Conservation (phyloP, 2,113 vertebrate genomes). For the Corynorhinus townsendii region DNA sequence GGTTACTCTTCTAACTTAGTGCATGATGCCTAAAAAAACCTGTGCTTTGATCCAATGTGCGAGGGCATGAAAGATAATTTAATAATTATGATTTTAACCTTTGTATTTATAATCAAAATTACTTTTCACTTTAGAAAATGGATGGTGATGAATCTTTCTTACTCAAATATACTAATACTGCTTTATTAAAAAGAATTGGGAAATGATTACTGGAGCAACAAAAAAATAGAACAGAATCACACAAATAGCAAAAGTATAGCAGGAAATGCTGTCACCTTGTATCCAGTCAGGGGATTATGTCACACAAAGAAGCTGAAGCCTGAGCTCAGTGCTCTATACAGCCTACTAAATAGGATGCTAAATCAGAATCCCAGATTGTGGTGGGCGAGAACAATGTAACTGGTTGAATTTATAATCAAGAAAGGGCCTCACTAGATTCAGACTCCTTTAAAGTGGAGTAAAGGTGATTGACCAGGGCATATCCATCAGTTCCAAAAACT, state of each 20-base stretch:
- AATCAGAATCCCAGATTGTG: background rate
- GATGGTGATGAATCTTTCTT: background rate
- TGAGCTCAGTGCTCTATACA: background rate
- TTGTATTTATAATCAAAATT: background rate
- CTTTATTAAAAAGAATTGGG: conserved; percentile 14
- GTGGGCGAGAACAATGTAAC: conserved; percentile 4
- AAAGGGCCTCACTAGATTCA: conserved; percentile 54
- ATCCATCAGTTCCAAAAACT: conserved; percentile 60
- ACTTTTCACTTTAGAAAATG: conserved; percentile 12
- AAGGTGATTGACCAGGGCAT: conserved; percentile 60
- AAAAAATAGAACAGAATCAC: background rate
- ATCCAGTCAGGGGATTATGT: background rate
- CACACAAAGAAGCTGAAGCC: background rate
- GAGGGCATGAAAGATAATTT: background rate
- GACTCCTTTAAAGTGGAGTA: conserved; percentile 50
- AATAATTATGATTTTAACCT: background rate
- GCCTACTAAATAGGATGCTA: conserved; percentile 18
- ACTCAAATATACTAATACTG: background rate
- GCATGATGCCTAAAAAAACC: background rate
- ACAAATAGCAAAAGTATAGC: background rate
- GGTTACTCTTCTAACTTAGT: background rate
- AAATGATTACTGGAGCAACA: background rate
- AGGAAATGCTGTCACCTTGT: background rate
- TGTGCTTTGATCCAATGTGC: background rate
- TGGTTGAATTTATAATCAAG: conserved; percentile 37